phyloP scores from a whole-genome alignment of 2,113 vertebrate genomes.

The Scopus umbretta region DNA sequence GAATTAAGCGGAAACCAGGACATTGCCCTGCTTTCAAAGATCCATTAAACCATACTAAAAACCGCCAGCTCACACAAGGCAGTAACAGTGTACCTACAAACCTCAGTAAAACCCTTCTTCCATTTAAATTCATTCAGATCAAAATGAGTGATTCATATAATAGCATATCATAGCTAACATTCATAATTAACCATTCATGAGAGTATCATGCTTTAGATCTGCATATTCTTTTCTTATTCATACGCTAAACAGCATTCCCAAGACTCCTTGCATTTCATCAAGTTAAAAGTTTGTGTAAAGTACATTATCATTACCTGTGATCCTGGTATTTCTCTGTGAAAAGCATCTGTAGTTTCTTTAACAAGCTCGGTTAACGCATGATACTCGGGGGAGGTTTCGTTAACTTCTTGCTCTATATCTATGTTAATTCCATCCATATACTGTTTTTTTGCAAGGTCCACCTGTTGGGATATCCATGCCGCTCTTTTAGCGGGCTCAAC shows the following conservation, averaged over 20 bases:
- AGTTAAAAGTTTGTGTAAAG: neutral
- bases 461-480: constrained; percentile 83
- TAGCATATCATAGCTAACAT: neutral
- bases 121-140: neutral
- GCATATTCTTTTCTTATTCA: neutral
- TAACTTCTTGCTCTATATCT: constrained; percentile 89
- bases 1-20: too few species aligned
- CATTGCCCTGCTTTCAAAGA: neutral
- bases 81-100: neutral
- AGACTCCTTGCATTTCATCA: neutral
- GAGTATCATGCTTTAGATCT: neutral
- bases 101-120: neutral
- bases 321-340: constrained; percentile 89
- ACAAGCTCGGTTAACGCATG: constrained; percentile 86
- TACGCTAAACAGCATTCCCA: neutral
- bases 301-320: constrained; percentile 82
- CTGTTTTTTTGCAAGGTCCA: constrained; percentile 84
- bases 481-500: constrained; percentile 81
- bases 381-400: constrained; percentile 78
- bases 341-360: constrained; percentile 84
- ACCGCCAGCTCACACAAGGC: neutral
- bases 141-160: neutral
- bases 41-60: neutral
- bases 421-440: constrained; percentile 97
- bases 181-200: neutral